A percentile compares a stretch with the other conserved stretches of the same genome.
phyloP scores from a whole-genome alignment of 1,140 invertebrate genomes.

The Ceratina japonica region DNA sequence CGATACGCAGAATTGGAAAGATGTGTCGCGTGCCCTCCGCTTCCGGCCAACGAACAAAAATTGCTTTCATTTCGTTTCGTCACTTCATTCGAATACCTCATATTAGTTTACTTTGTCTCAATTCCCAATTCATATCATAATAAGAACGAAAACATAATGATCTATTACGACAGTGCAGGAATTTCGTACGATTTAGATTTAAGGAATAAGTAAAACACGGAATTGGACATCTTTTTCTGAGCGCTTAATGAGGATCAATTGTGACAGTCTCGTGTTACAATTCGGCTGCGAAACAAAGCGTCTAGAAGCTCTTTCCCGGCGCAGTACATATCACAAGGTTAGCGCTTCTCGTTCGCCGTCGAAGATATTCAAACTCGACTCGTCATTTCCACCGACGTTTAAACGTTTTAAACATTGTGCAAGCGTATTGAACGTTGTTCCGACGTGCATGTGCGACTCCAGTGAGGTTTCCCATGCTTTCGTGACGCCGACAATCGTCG shows the following conservation, averaged over 20 bases:
- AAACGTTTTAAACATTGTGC: too few species aligned
- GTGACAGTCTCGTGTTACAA: conserved; percentile 26
- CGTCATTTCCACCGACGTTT: conserved; percentile 4
- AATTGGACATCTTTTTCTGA: background rate
- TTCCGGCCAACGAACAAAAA: background rate
- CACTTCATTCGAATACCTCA: background rate
- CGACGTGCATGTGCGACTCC: too few species aligned
- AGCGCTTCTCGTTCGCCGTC: conserved; percentile 4
- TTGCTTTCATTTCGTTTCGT: background rate
- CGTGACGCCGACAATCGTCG: conserved; percentile 44
- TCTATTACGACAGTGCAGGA: too few species aligned
- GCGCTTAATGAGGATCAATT: conserved; percentile 20
- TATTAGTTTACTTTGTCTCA: background rate
- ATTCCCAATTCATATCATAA: too few species aligned
- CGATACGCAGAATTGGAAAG: conserved; percentile 32
- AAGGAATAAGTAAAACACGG: background rate
- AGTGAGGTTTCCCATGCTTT: conserved; percentile 41
- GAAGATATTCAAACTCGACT: conserved; percentile 4
- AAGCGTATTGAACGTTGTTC: too few species aligned
- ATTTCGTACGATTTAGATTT: too few species aligned
- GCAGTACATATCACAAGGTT: background rate
- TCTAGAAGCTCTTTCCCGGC: background rate
- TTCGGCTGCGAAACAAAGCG: too few species aligned
- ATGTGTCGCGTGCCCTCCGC: conserved; percentile 8
- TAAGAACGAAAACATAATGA: too few species aligned